These are phyloP conservation scores for Subacronicta megacephala DNA, from an alignment of 2,888 invertebrate genomes.

Conservation along the genomic window DNA sequence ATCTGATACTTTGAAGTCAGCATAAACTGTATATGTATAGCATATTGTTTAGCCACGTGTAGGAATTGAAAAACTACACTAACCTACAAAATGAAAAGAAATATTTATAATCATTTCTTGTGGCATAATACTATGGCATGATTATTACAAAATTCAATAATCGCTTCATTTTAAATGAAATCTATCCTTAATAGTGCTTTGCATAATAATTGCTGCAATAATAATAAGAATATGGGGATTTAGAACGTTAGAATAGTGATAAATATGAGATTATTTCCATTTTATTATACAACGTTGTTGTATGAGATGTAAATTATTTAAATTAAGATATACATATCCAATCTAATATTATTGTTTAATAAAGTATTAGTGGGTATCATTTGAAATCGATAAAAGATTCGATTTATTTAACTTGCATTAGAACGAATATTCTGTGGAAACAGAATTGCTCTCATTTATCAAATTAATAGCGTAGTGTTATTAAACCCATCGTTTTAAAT, in stretches of 20 bases:
- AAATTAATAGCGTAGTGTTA: too few relatives aligned
- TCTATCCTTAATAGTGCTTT: constrained; percentile 17
- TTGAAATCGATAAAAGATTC: constrained; percentile 26
- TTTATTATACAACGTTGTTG: constrained; percentile 12
- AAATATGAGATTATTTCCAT: constrained; percentile 35
- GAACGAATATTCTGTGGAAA: too few relatives aligned
- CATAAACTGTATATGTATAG: too few relatives aligned
- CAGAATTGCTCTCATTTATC: too few relatives aligned
- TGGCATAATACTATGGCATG: too few relatives aligned
- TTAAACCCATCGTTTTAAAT: too few relatives aligned
- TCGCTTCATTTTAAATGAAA: constrained; percentile 21
- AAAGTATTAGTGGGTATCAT: constrained; percentile 19
- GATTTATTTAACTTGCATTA: constrained; percentile 3
- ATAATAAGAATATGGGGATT: constrained; percentile 31
- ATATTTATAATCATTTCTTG: neutral
- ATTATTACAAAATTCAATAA: constrained; percentile 15
- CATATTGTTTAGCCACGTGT: too few relatives aligned
- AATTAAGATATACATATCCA: constrained; percentile 40
- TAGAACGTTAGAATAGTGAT: constrained; percentile 26
- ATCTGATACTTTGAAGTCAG: too few relatives aligned
- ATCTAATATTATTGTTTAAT: constrained; percentile 21
- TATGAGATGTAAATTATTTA: constrained; percentile 45
- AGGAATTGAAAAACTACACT: too few relatives aligned
- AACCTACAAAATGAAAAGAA: too few relatives aligned
- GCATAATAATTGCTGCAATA: constrained; percentile 18